Conservation (phyloP, 2,888 invertebrate genomes). For the Clivina fossor region DNA sequence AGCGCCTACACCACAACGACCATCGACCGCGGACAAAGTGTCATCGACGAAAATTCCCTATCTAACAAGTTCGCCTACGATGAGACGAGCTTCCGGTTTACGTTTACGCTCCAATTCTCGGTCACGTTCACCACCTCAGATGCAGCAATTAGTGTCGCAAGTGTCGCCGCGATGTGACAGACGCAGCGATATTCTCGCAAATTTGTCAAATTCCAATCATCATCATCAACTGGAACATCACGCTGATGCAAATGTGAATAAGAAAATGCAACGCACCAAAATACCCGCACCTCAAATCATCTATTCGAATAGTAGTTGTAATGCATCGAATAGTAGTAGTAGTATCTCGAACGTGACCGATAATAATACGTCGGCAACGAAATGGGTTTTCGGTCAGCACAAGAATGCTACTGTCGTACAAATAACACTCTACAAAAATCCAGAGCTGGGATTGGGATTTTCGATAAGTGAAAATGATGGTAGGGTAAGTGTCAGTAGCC, state of each 20-base stretch:
- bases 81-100: not conserved
- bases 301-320: not conserved
- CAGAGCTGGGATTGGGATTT: slow-evolving; percentile 60
- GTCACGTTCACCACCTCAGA: too few species aligned
- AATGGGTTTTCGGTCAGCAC: slow-evolving; percentile 60
- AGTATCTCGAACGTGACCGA: too few species aligned
- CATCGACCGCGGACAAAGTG: slow-evolving; percentile 4
- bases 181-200: too few species aligned
- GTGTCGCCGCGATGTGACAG: slow-evolving; percentile 4
- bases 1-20: slow-evolving; percentile 39
- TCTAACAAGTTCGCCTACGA: slow-evolving; percentile 6
- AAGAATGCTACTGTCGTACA: slow-evolving; percentile 56
- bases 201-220: too few species aligned
- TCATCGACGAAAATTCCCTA: slow-evolving; percentile 6
- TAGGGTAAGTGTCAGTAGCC: slow-evolving; percentile 36
- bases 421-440: slow-evolving; percentile 52
- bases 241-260: not conserved
- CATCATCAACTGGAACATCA: too few species aligned
- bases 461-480: slow-evolving; percentile 54
- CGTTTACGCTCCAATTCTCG: not conserved
- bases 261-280: slow-evolving; percentile 14
- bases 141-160: not conserved
- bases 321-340: slow-evolving; percentile 36
- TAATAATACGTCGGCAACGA: too few species aligned
- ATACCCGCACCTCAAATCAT: slow-evolving; percentile 16